Percentiles rank a stretch among this genome's conserved stretches.
Conservation (phyloP, 2,888 invertebrate genomes). For the Heteromyza rotundicornis region DNA sequence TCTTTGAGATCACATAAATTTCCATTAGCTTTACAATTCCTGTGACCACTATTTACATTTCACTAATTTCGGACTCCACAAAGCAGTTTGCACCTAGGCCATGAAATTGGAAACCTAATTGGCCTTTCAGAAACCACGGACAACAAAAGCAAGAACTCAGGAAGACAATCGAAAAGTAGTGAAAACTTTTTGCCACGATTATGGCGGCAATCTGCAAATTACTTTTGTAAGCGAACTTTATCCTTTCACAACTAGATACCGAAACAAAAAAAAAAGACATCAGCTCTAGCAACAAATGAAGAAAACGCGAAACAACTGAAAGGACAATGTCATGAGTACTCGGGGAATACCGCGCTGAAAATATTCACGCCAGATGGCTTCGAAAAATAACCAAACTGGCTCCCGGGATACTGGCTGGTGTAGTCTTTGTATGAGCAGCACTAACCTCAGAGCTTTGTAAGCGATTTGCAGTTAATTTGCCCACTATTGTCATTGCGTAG, state of each 20-base stretch:
- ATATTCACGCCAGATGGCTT: conserved; percentile 1
- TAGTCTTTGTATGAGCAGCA: neutral
- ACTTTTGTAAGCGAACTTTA: conserved; percentile 40
- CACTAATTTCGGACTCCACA: neutral
- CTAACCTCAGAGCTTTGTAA: neutral
- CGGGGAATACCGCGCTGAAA: neutral
- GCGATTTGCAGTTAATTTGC: conserved; percentile 44
- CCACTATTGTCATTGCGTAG: conserved; percentile 47
- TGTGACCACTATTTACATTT: too few species aligned
- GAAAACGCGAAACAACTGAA: conserved; percentile 29
- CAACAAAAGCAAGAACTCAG: conserved; percentile 23
- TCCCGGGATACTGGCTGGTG: neutral
- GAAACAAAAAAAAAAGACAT: conserved; percentile 19
- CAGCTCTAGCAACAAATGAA: conserved; percentile 29
- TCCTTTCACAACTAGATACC: conserved; percentile 28
- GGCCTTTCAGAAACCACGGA: conserved; percentile 27
- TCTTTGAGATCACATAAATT: too few species aligned
- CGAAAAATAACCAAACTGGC: neutral
- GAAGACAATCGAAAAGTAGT: neutral
- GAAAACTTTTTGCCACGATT: conserved; percentile 51
- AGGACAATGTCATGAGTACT: neutral
- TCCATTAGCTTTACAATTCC: too few species aligned
- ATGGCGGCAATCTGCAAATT: conserved; percentile 42
- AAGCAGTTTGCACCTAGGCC: neutral
- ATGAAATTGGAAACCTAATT: conserved; percentile 45